Evolutionary conservation across 2,888 invertebrate species (phyloP).

Genomic region (Drosophila pseudotalamancana): DNA sequence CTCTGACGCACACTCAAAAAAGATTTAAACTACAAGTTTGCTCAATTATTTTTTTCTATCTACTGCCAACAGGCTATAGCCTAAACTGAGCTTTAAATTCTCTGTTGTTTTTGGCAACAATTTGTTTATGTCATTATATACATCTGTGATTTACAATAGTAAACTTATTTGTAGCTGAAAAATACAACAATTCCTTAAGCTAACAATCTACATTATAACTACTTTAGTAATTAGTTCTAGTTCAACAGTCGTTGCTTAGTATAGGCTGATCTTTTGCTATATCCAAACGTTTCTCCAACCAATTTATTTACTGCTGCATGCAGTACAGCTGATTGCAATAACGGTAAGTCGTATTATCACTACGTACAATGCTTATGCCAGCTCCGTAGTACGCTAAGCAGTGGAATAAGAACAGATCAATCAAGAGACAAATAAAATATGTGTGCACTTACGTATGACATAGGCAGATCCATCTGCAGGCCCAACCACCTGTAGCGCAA

Average conservation of each 20-base stretch:
- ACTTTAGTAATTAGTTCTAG: conserved; percentile 16
- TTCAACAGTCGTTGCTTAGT: conserved; percentile 69
- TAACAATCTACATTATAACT: conserved; percentile 40
- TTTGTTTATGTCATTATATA: conserved; percentile 53
- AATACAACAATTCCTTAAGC: conserved; percentile 42
- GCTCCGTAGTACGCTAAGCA: conserved; percentile 94
- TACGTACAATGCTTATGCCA: conserved; percentile 90
- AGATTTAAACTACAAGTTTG: conserved; percentile 51
- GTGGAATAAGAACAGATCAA: neutral
- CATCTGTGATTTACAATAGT: conserved; percentile 18
- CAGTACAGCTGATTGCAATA: conserved; percentile 69
- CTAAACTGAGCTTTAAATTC: neutral
- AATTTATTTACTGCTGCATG: conserved; percentile 40
- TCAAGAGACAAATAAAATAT: neutral
- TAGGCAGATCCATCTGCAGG: conserved; percentile 98
- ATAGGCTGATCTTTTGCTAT: conserved; percentile 17
- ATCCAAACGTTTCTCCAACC: neutral
- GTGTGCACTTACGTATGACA: conserved; percentile 87
- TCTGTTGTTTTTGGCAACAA: conserved; percentile 56
- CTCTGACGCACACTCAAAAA: conserved; percentile 23
- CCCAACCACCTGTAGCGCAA: conserved; percentile 89
- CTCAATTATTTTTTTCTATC: conserved; percentile 57
- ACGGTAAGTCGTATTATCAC: conserved; percentile 93
- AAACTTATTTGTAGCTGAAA: conserved; percentile 7
- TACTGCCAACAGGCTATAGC: conserved; percentile 5